Evolutionary conservation across 2,888 invertebrate genomes (phyloP), one percentile per base, ranked within the genome.

Genomic region (Tuta absoluta): DNA sequence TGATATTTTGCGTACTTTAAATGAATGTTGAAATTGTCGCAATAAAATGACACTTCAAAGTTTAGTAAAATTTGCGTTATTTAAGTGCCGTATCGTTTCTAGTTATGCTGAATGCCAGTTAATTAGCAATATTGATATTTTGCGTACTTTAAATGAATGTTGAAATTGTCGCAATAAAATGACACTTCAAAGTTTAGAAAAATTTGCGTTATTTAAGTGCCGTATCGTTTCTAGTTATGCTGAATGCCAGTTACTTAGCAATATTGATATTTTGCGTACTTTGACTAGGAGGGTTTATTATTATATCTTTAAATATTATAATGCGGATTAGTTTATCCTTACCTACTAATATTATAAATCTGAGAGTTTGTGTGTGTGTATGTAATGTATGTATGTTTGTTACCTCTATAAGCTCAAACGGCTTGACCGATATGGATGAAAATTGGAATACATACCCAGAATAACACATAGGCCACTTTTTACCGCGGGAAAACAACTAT

Each of bases 151-250:
- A 21, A 21, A n/a, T 49, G 10, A 7, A 17, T 17, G 38, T 64
- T 60, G 53, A 41, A 59, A 64, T 64, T 63, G 45, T 33, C 63
- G 63, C 64, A 64, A 62, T 64, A 66, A 66, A 64, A 64, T 41
- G 56, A 63, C 63, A 66, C 63, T 63, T 61, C 61, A 23, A 45
- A 33, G 33, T n/a, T 17, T 33, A 33, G 24, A 49, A 49, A 61
- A 60, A 60, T 45, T 60, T 57, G 41, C 33, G 14, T 53, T 56
- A 33, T 28, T 63, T 56, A 28, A 63, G 24, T 53, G 41, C 23
- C 41, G 14, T 59, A 41, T 60, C 14, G 8, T 59, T n/a, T 60
- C 60, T 60, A 24, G 41, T 60, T 57, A 58, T 33, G 17, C 48
- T 63, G 14, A 58, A 17, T 10, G 19, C 17, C 58, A 19, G 38